Evolutionary conservation across 2,113 vertebrate species (phyloP).

Genomic region (Pituophis catenifer): DNA sequence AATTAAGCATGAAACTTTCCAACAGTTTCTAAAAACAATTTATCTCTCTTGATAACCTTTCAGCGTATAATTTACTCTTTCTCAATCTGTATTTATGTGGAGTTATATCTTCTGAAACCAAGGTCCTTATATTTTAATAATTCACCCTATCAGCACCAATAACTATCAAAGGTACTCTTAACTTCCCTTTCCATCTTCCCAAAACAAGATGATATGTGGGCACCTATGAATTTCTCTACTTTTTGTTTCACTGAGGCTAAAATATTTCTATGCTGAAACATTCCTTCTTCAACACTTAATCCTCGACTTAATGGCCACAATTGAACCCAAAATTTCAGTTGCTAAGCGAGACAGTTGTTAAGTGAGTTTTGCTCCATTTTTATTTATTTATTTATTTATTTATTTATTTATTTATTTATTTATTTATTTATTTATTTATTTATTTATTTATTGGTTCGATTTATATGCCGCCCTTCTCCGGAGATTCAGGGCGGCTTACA

Average conservation of each 20-base stretch:
- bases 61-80: background rate
- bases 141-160: background rate
- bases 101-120: background rate
- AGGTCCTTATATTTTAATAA: background rate
- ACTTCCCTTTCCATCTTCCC: background rate
- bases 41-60: background rate
- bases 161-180: background rate
- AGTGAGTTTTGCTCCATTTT: too few relatives aligned
- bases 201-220: background rate
- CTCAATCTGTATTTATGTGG: background rate
- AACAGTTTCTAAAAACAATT: background rate
- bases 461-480: too few relatives aligned
- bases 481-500: too few relatives aligned
- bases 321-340: background rate
- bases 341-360: background rate
- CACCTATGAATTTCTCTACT: background rate
- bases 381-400: too few relatives aligned
- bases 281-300: background rate
- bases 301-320: background rate
- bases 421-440: too few relatives aligned
- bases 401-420: too few relatives aligned
- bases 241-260: background rate
- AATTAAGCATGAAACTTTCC: background rate
- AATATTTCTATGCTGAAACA: background rate
- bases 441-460: too few relatives aligned